These are phyloP conservation scores for Takifugu bimaculatus DNA, from an alignment of 2,113 vertebrate genomes.

Conservation along the genomic window DNA sequence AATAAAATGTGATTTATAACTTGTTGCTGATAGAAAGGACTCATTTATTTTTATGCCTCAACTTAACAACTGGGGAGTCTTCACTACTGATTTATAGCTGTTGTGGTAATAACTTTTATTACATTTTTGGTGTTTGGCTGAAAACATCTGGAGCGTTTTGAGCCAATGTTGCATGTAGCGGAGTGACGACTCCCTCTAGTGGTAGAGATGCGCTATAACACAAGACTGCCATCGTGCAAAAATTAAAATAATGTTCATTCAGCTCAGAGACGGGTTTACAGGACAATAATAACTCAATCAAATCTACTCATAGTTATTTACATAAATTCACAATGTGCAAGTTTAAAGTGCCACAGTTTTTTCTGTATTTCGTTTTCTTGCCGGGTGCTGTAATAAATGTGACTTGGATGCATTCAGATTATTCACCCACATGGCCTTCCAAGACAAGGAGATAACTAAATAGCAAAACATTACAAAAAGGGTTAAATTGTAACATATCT, in stretches of 20 bases:
- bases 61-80: no score
- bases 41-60: no score
- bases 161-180: neutral
- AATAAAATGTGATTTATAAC: no score
- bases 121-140: neutral
- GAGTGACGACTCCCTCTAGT: conserved; percentile 35
- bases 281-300: conserved; percentile 21
- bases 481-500: conserved; percentile 3
- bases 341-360: conserved; percentile 39
- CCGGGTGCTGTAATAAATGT: neutral
- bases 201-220: conserved; percentile 6
- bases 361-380: neutral
- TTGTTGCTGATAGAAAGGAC: no score
- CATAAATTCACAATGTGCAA: conserved; percentile 63
- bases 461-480: neutral
- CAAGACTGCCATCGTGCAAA: conserved; percentile 16
- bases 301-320: conserved; percentile 61
- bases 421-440: neutral
- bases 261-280: conserved; percentile 24
- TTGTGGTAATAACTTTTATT: neutral
- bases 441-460: no score
- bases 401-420: neutral
- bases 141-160: neutral
- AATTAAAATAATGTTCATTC: conserved; percentile 51
- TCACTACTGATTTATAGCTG: neutral